A percentile compares a stretch with the other conserved stretches of the same genome.
phyloP scores from a whole-genome alignment of 2,888 invertebrate genomes.

The Heliconius ethilla region DNA sequence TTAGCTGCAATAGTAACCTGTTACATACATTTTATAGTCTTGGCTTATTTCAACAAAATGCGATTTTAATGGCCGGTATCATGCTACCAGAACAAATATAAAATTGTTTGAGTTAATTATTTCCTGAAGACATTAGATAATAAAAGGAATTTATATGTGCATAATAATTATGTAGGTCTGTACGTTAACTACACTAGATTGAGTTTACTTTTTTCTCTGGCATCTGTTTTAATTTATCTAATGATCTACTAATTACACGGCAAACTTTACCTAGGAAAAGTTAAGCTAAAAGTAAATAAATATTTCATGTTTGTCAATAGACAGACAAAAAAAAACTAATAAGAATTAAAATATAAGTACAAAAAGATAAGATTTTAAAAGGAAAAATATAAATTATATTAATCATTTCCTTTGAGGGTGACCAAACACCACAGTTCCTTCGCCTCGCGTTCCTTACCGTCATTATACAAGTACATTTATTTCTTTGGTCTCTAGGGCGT shows the following conservation, averaged over 20 bases:
- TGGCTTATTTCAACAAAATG: constrained; percentile 47
- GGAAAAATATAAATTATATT: constrained; percentile 22
- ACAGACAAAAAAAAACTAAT: no score
- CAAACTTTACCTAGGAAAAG: no score
- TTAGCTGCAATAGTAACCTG: constrained; percentile 28
- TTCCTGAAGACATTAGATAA: constrained; percentile 44
- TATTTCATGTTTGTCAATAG: no score
- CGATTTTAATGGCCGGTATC: constrained; percentile 55
- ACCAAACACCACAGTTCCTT: constrained; percentile 65
- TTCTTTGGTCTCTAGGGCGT: constrained; percentile 68
- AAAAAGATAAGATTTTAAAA: neutral
- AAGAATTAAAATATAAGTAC: constrained; percentile 1
- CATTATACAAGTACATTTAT: constrained; percentile 47
- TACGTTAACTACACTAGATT: neutral
- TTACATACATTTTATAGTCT: constrained; percentile 26
- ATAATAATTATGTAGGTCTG: neutral
- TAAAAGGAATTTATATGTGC: neutral
- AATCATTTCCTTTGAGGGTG: constrained; percentile 68
- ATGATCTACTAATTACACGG: no score
- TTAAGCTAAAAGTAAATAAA: no score
- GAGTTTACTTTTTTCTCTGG: neutral
- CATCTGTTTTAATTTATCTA: no score
- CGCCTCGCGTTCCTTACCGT: constrained; percentile 57
- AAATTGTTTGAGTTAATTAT: constrained; percentile 45
- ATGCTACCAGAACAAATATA: constrained; percentile 48